phyloP scores from a whole-genome alignment of 2,113 vertebrate genomes.

The Scalopus aquaticus region DNA sequence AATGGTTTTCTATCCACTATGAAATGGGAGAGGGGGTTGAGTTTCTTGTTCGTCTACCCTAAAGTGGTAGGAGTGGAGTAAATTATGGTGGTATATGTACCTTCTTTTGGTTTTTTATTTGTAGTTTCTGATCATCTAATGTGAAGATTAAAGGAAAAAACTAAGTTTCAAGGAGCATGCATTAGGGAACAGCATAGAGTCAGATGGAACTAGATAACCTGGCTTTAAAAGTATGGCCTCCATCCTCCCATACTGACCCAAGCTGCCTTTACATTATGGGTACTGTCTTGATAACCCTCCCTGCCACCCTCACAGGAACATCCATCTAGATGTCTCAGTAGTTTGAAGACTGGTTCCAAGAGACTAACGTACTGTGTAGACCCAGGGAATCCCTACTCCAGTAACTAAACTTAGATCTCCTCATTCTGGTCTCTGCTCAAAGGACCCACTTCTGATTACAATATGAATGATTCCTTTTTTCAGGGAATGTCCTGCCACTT shows the following conservation, averaged over 20 bases:
- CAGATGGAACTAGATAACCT: background rate
- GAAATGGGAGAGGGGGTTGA: background rate
- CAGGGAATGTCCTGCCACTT: background rate
- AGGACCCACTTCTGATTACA: background rate
- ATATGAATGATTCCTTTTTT: background rate
- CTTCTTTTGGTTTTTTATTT: slow-evolving; percentile 11
- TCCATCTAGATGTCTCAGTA: background rate
- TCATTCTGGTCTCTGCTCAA: background rate
- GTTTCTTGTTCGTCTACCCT: background rate
- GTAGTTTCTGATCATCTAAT: slow-evolving; percentile 46
- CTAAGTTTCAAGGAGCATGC: background rate
- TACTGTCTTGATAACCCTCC: background rate
- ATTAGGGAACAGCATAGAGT: background rate
- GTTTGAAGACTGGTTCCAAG: background rate
- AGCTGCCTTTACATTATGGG: background rate
- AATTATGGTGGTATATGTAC: background rate
- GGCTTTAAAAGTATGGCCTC: background rate
- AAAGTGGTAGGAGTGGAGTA: background rate
- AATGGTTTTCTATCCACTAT: background rate
- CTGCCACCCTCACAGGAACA: background rate
- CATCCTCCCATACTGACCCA: background rate
- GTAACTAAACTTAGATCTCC: background rate
- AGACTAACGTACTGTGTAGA: background rate
- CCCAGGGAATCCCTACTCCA: background rate
- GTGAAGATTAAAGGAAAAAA: background rate